A percentile compares a stretch with the other conserved stretches of the same genome.
These are phyloP conservation scores for Peromyscus californicus DNA, from an alignment of 2,113 vertebrate genomes.

Conservation along the genomic window DNA sequence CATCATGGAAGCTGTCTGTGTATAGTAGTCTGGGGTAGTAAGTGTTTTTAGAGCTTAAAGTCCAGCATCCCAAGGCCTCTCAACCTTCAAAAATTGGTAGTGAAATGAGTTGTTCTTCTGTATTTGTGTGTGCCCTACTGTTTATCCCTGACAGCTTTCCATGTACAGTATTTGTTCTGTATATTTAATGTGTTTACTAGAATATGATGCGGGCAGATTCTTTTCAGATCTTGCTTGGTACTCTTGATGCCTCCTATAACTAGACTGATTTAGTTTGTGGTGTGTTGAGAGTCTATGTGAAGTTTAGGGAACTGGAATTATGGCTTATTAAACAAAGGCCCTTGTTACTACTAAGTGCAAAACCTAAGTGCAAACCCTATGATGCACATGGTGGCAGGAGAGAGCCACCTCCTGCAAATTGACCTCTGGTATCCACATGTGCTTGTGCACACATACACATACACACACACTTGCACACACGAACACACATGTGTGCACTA, in stretches of 20 bases:
- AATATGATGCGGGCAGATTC: background rate
- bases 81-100: background rate
- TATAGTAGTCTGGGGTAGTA: background rate
- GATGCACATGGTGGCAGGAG: background rate
- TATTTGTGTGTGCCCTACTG: background rate
- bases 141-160: background rate
- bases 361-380: background rate
- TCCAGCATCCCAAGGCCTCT: background rate
- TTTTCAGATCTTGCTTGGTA: background rate
- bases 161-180: background rate
- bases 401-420: background rate
- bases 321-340: background rate
- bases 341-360: background rate
- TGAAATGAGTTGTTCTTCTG: background rate
- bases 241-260: background rate
- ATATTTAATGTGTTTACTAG: background rate
- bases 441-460: too few species aligned
- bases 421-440: background rate
- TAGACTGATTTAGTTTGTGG: background rate
- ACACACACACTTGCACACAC: background rate
- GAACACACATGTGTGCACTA: background rate
- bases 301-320: background rate
- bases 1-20: too few species aligned
- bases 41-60: background rate
- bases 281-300: background rate